These are phyloP conservation scores for Physocephala rufipes DNA, from an alignment of 2,888 invertebrate species.

Conservation along the genomic window DNA sequence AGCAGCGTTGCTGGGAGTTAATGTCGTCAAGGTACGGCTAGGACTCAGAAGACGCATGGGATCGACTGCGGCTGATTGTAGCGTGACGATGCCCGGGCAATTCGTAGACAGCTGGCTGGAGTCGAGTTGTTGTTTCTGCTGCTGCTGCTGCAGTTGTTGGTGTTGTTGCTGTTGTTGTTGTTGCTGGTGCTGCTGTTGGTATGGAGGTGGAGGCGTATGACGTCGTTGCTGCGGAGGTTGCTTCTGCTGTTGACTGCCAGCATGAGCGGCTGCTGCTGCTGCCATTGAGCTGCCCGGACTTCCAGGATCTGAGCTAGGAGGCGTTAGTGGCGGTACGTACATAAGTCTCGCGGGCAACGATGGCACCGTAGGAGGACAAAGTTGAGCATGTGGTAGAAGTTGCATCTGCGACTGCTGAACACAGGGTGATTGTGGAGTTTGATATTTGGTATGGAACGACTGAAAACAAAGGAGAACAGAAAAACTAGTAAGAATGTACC, in stretches of 20 bases:
- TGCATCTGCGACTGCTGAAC: conserved; percentile 49
- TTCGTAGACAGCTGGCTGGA: conserved; percentile 49
- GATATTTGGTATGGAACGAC: conserved; percentile 63
- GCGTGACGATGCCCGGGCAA: conserved; percentile 57
- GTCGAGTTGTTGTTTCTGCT: background rate
- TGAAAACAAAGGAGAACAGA: conserved; percentile 40
- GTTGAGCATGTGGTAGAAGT: conserved; percentile 55
- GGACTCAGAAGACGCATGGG: conserved; percentile 49
- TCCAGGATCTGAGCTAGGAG: conserved; percentile 88
- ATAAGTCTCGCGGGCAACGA: conserved; percentile 69
- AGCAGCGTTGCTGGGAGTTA: conserved; percentile 42
- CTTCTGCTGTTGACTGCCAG: conserved; percentile 46
- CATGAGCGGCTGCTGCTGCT: conserved; percentile 67
- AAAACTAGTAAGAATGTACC: too few relatives aligned
- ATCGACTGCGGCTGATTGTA: conserved; percentile 47
- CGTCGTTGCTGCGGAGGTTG: conserved; percentile 57
- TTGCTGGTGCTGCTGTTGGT: conserved; percentile 51
- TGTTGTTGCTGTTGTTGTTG: conserved; percentile 47
- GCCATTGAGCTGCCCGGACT: conserved; percentile 79
- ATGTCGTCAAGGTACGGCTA: conserved; percentile 51
- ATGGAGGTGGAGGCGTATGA: conserved; percentile 61
- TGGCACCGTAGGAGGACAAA: conserved; percentile 56
- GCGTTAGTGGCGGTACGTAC: conserved; percentile 86
- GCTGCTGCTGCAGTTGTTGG: conserved; percentile 53
- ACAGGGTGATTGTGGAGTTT: conserved; percentile 57